These are phyloP conservation scores for Drosophila erecta DNA, from an alignment of 1,140 invertebrate species.

Conservation along the genomic window DNA sequence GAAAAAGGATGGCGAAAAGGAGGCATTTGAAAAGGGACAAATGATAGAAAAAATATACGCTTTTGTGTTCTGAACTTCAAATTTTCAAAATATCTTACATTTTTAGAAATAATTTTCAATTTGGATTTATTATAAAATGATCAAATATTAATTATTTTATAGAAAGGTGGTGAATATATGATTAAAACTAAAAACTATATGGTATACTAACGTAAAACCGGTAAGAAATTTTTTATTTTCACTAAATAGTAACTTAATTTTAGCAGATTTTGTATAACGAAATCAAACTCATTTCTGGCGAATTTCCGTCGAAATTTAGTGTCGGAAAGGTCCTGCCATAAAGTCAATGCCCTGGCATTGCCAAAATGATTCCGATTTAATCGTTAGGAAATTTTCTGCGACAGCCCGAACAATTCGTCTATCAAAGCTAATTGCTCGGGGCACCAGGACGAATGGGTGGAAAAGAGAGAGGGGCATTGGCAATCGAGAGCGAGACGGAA, in stretches of 20 bases:
- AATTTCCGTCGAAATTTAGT: background rate
- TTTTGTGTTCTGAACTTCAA: conserved; percentile 4
- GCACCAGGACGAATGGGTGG: conserved; percentile 22
- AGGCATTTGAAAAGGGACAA: conserved; percentile 3
- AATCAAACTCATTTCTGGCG: background rate
- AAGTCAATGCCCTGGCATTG: conserved; percentile 39
- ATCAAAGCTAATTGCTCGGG: conserved; percentile 76
- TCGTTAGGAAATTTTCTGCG: conserved; percentile 73
- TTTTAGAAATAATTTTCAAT: too few relatives aligned
- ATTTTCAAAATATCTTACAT: background rate
- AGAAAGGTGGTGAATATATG: too few relatives aligned
- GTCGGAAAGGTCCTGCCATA: background rate
- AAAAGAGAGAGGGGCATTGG: background rate
- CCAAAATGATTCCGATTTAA: conserved; percentile 82
- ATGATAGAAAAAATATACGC: conserved; percentile 3
- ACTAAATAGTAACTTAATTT: background rate
- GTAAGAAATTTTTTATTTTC: too few relatives aligned
- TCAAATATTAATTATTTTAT: too few relatives aligned
- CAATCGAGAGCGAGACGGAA: conserved; percentile 19
- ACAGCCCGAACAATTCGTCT: conserved; percentile 69
- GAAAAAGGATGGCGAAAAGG: conserved; percentile 35
- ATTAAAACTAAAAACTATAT: too few relatives aligned
- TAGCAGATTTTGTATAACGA: background rate
- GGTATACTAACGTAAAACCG: too few relatives aligned
- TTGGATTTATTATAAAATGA: too few relatives aligned